Conservation (phyloP, 2,888 invertebrate species). For the Corythucha ciliata region DNA sequence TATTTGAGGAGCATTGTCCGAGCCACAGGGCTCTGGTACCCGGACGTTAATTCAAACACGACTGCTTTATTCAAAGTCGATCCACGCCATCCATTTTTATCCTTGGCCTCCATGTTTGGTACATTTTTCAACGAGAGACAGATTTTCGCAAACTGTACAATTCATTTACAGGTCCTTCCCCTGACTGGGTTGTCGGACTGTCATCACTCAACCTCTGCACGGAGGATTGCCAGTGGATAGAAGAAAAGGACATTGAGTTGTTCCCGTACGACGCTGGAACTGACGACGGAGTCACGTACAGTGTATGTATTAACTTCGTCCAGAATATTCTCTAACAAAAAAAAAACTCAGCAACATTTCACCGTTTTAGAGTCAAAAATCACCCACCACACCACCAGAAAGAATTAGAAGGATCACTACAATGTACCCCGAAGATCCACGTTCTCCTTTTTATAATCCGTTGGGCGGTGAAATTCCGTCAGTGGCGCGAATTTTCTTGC, state of each 20-base stretch:
- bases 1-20: slow-evolving; percentile 86
- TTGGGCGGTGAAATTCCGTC: slow-evolving; percentile 61
- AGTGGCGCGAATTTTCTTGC: slow-evolving; percentile 71
- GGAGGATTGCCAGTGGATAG: slow-evolving; percentile 85
- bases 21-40: slow-evolving; percentile 82
- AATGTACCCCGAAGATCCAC: slow-evolving; percentile 79
- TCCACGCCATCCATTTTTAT: slow-evolving; percentile 82
- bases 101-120: slow-evolving; percentile 86
- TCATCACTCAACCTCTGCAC: slow-evolving; percentile 79
- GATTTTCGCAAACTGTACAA: not conserved
- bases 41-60: slow-evolving; percentile 75
- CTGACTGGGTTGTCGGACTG: slow-evolving; percentile 96
- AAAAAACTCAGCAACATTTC: not conserved
- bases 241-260: slow-evolving; percentile 69
- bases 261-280: slow-evolving; percentile 95
- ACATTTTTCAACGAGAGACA: slow-evolving; percentile 6
- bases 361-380: slow-evolving; percentile 60
- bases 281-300: slow-evolving; percentile 86
- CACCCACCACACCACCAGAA: slow-evolving; percentile 67
- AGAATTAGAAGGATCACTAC: slow-evolving; percentile 82
- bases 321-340: not conserved
- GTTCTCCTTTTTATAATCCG: slow-evolving; percentile 85
- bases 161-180: slow-evolving; percentile 70
- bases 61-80: slow-evolving; percentile 85
- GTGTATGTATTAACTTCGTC: too few relatives aligned